Percentiles rank a stretch among this genome's conserved stretches.
These are phyloP conservation scores for Cephus sareptanus DNA, from an alignment of 2,888 invertebrate genomes.

Conservation along the genomic window DNA sequence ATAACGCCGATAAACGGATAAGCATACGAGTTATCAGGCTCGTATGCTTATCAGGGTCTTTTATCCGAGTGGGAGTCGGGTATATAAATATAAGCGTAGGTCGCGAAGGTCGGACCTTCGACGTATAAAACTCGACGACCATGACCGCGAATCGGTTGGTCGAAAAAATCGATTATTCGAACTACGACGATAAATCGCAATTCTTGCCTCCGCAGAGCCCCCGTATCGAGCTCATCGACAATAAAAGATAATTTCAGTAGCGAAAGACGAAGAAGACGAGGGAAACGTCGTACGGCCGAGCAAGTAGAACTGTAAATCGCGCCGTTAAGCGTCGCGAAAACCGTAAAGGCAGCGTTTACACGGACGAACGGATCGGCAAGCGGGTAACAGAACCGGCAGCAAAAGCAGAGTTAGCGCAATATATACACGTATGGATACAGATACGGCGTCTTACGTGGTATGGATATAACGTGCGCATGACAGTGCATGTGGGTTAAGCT, in stretches of 20 bases:
- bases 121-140: neutral
- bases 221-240: neutral
- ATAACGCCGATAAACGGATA: neutral
- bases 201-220: neutral
- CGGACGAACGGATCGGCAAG: neutral
- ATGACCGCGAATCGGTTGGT: neutral
- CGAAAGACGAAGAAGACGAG: neutral
- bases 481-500: neutral
- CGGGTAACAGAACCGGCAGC: neutral
- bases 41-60: neutral
- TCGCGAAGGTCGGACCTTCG: neutral
- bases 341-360: neutral
- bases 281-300: neutral
- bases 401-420: neutral
- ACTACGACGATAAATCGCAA: neutral
- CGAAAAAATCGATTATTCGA: neutral
- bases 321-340: neutral
- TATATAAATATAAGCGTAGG: neutral
- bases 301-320: neutral
- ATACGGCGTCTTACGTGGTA: neutral
- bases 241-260: neutral
- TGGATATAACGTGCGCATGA: neutral
- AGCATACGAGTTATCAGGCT: neutral
- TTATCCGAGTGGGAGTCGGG: neutral
- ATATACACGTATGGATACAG: neutral